These are phyloP conservation scores for Anthonomus grandis DNA, from an alignment of 1,140 invertebrate genomes.

Conservation along the genomic window DNA sequence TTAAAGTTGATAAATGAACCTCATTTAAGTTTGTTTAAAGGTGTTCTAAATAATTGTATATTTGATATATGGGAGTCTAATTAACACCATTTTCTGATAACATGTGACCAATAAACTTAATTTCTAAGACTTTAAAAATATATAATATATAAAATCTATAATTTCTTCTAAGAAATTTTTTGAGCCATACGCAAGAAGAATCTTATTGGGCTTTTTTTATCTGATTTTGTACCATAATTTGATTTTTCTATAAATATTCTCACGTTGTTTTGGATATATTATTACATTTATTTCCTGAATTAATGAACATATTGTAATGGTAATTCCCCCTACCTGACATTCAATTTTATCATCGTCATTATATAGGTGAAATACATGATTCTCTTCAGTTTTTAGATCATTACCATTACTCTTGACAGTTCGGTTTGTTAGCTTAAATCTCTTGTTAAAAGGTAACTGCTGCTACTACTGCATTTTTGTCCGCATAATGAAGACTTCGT, in stretches of 20 bases:
- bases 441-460: too few relatives aligned
- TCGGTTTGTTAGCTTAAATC: too few relatives aligned
- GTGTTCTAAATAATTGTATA: slow-evolving; percentile 22
- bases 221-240: slow-evolving; percentile 9
- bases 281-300: slow-evolving; percentile 25
- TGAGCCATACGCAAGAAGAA: neutral
- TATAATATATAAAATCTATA: too few relatives aligned
- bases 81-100: slow-evolving; percentile 16
- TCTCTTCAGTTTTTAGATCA: too few relatives aligned
- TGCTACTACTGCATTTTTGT: too few relatives aligned
- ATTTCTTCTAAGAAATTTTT: neutral
- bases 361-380: too few relatives aligned
- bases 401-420: too few relatives aligned
- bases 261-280: slow-evolving; percentile 15
- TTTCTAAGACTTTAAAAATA: too few relatives aligned
- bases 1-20: slow-evolving; percentile 26
- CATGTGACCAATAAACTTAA: too few relatives aligned
- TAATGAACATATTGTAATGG: slow-evolving; percentile 19
- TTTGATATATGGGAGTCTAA: slow-evolving; percentile 19
- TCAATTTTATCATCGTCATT: slow-evolving; percentile 19
- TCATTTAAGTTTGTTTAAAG: slow-evolving; percentile 27
- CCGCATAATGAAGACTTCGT: too few relatives aligned
- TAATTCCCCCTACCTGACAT: slow-evolving; percentile 8
- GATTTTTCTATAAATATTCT: slow-evolving; percentile 7
- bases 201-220: neutral